These are phyloP conservation scores for Phainopepla nitens DNA, from an alignment of 2,113 vertebrate genomes.

Conservation along the genomic window DNA sequence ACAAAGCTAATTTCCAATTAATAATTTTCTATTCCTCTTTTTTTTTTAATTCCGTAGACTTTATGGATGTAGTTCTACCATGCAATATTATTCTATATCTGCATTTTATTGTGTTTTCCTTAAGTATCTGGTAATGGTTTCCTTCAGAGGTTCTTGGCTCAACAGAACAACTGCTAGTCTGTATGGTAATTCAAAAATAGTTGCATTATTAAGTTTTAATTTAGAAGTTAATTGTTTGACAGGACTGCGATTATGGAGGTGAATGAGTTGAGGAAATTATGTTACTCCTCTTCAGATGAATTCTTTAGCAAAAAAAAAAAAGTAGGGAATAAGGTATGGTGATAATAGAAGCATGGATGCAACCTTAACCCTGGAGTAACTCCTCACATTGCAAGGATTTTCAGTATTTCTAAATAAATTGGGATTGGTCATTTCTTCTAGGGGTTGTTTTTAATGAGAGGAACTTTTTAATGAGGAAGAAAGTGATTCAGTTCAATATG, in stretches of 20 bases:
- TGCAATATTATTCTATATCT: background rate
- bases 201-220: background rate
- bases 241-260: background rate
- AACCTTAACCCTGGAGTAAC: background rate
- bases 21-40: background rate
- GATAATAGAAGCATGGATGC: background rate
- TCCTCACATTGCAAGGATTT: background rate
- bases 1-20: background rate
- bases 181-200: background rate
- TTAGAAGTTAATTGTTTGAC: background rate
- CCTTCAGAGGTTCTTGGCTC: background rate
- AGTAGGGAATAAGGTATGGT: background rate
- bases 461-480: background rate
- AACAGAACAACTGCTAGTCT: background rate
- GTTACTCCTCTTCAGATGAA: background rate
- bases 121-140: background rate
- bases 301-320: background rate
- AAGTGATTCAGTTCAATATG: background rate
- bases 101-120: background rate
- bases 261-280: background rate
- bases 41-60: background rate
- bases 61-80: background rate
- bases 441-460: background rate
- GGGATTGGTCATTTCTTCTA: accelerated
- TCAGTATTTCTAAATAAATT: background rate